Conservation (phyloP, 2,113 vertebrate species). For the Engystomops pustulosus region DNA sequence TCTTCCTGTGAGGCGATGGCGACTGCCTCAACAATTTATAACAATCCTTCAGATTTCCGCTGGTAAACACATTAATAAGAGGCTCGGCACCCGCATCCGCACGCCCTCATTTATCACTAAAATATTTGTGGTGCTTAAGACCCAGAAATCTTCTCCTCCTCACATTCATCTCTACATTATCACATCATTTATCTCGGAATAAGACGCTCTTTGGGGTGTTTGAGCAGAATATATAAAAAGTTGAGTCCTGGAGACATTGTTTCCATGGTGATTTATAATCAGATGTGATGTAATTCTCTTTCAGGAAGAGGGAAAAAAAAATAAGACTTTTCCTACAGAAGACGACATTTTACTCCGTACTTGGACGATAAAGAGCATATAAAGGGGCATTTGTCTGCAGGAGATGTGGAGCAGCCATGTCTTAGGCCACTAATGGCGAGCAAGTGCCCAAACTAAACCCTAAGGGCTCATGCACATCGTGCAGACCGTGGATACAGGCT, state of each 20-base stretch:
- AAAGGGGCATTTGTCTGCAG: not conserved
- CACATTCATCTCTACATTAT: constrained; percentile 24
- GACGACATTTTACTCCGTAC: not conserved
- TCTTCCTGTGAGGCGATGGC: not conserved
- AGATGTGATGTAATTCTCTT: constrained; percentile 36
- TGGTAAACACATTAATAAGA: constrained; percentile 33
- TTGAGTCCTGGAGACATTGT: constrained; percentile 10
- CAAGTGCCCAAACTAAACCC: too few relatives aligned
- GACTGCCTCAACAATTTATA: not conserved
- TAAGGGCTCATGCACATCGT: too few relatives aligned
- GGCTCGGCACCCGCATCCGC: not conserved
- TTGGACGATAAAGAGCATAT: too few relatives aligned
- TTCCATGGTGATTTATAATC: constrained; percentile 54
- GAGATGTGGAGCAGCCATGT: not conserved
- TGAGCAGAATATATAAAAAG: constrained; percentile 23
- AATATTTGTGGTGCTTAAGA: constrained; percentile 4
- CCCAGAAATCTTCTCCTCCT: constrained; percentile 21
- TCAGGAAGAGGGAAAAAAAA: not conserved
- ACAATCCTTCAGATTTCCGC: not conserved
- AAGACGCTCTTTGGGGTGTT: constrained; percentile 7
- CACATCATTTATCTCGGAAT: constrained; percentile 31
- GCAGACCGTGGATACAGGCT: too few relatives aligned
- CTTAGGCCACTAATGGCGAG: too few relatives aligned
- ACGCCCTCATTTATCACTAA: constrained; percentile 34
- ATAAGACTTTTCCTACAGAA: not conserved